Percentiles rank a stretch among this genome's conserved stretches.
Conservation (phyloP, 2,113 vertebrate genomes). For the Corythaixoides concolor region DNA sequence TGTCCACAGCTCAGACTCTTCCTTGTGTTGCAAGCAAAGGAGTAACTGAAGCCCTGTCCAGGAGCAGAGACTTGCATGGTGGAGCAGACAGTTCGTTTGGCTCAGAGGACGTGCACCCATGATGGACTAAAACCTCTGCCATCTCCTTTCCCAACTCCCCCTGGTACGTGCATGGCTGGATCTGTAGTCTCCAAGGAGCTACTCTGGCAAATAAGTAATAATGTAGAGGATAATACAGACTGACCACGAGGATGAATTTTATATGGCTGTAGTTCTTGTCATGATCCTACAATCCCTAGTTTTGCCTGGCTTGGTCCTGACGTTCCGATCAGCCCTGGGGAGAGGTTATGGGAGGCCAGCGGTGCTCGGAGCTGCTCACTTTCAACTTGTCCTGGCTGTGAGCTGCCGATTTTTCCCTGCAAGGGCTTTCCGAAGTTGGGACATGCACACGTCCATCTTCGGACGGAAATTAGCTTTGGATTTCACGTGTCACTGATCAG, state of each 20-base stretch:
- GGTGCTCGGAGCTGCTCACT: not conserved
- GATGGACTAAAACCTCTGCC: not conserved
- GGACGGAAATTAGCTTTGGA: not conserved
- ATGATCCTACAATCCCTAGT: not conserved
- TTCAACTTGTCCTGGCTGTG: not conserved
- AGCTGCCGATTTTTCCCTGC: not conserved
- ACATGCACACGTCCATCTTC: not conserved
- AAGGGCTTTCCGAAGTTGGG: not conserved
- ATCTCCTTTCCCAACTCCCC: accelerated
- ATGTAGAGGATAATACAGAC: not conserved
- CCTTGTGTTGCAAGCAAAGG: not conserved
- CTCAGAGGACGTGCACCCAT: not conserved
- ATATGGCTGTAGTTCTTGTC: not conserved
- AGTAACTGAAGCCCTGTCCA: not conserved
- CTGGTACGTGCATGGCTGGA: not conserved
- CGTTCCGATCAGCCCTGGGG: accelerated
- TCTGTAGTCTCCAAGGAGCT: not conserved
- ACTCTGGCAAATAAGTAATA: not conserved
- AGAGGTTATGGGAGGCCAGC: not conserved
- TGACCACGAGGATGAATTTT: not conserved
- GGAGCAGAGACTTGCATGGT: not conserved
- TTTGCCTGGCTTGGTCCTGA: not conserved
- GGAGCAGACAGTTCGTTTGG: not conserved
- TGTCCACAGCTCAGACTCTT: not conserved
- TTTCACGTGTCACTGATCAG: not conserved